These are phyloP conservation scores for Cordilura impudica DNA, from an alignment of 2,888 invertebrate species.

Conservation along the genomic window DNA sequence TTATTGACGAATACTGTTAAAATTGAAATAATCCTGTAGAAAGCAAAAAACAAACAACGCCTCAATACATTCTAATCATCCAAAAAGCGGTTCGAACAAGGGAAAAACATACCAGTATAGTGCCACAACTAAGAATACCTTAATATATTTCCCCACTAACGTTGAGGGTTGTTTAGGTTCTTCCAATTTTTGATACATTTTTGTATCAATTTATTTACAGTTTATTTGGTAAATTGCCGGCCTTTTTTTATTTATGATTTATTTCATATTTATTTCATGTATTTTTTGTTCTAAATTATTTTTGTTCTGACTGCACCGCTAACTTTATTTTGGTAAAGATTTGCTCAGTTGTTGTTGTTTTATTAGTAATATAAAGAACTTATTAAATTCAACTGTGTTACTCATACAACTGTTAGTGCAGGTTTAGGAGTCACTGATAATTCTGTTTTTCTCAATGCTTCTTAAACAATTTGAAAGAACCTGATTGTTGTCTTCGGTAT, in stretches of 20 bases:
- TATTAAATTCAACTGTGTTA: background rate
- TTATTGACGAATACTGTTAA: conserved; percentile 97
- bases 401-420: background rate
- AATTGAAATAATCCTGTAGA: conserved; percentile 90
- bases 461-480: background rate
- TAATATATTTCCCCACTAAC: conserved; percentile 81
- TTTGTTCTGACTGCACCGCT: background rate
- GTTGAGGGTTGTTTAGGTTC: conserved; percentile 73
- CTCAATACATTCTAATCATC: too few species aligned
- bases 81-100: background rate
- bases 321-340: too few species aligned
- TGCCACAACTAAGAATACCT: conserved; percentile 86
- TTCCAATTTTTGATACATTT: conserved; percentile 75
- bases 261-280: background rate
- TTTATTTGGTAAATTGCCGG: background rate
- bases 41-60: background rate
- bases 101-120: conserved; percentile 85
- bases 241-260: background rate
- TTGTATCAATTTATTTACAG: background rate
- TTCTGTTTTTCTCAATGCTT: background rate
- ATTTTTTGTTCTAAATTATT: too few species aligned
- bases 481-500: background rate
- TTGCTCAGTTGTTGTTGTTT: background rate
- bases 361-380: background rate
- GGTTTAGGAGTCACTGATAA: background rate